Evolutionary conservation across 2,113 vertebrate species (phyloP), one percentile per base, ranked within the genome.

Genomic region (Alces alces): DNA sequence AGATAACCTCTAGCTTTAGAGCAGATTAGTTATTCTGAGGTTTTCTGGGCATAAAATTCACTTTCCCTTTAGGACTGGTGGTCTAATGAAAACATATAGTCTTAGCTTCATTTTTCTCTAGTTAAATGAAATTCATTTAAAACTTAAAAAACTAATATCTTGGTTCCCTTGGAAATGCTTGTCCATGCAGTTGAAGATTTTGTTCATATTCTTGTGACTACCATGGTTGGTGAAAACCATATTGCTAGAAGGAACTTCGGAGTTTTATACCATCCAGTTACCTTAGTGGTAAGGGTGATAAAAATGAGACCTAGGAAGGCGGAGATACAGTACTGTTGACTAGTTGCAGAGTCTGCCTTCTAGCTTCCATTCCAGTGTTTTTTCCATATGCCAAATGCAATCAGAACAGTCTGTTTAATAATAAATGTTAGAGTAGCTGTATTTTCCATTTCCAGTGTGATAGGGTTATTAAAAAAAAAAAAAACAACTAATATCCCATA

Each of bases 101-200:
- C 89, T 92, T 94, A 14, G 52, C 39, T 97, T 98, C n/a, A 70
- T 90, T 97, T 98, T 95, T 95, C 85, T 90, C 82, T 14, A 93
- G 84, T 83, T 96, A 95, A 39, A 4, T 96, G 80, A 79, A 88
- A 82, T 78, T 43, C 54, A 97, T 64, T 50, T 76, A 13, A 88
- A 96, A 93, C 57, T 76, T 76, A 25, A 14, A 76, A 43, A 93
- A 90, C 23, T 28, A 86, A 33, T 45, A 21, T 39, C 61, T 87
- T 93, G 58, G 43, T 96, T 92, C 9, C 52, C 27, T 97, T 96
- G 95, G 89, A 92, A 87, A 95, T 92, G 25, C 14, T 39, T 54
- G 1, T 88, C 91, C 50, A 93, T 23, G 52, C 60, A 58, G 25
- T 80, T 84, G 85, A 80, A 95, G 54, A 83, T 87, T 91, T 73